These are phyloP conservation scores for Myrmophylax atrothorax DNA, from an alignment of 2,113 vertebrate genomes.

Conservation along the genomic window DNA sequence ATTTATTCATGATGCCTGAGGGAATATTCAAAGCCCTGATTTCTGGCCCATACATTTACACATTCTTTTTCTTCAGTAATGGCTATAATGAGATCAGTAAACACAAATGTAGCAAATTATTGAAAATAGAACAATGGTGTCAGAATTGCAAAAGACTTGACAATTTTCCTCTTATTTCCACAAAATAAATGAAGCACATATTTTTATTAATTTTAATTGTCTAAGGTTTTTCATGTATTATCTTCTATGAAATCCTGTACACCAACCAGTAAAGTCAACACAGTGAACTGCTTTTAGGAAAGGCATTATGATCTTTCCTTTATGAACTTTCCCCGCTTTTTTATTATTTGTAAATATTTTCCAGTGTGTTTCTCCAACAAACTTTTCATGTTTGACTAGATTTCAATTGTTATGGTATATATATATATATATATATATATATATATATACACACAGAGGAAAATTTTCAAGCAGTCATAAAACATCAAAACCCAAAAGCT, in stretches of 20 bases:
- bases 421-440: not conserved
- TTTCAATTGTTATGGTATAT: not conserved
- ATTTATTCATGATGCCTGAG: not conserved
- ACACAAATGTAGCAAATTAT: not conserved
- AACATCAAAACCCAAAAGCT: not conserved
- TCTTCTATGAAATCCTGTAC: not conserved
- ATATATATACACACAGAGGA: not conserved
- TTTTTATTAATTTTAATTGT: not conserved
- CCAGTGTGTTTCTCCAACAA: not conserved
- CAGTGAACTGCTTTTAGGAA: not conserved
- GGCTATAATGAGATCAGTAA: not conserved
- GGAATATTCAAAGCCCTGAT: not conserved
- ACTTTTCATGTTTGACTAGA: not conserved
- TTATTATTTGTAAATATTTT: not conserved
- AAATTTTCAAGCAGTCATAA: not conserved
- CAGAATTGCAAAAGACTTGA: not conserved
- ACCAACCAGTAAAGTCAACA: not conserved
- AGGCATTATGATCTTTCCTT: not conserved
- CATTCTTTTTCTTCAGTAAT: not conserved
- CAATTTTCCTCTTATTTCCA: not conserved
- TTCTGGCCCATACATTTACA: not conserved
- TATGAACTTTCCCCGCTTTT: not conserved
- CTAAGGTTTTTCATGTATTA: not conserved
- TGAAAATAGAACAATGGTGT: not conserved
- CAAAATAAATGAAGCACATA: not conserved